Evolutionary conservation across 1,140 invertebrate species (phyloP).

Genomic region (Rhopalosiphum padi): DNA sequence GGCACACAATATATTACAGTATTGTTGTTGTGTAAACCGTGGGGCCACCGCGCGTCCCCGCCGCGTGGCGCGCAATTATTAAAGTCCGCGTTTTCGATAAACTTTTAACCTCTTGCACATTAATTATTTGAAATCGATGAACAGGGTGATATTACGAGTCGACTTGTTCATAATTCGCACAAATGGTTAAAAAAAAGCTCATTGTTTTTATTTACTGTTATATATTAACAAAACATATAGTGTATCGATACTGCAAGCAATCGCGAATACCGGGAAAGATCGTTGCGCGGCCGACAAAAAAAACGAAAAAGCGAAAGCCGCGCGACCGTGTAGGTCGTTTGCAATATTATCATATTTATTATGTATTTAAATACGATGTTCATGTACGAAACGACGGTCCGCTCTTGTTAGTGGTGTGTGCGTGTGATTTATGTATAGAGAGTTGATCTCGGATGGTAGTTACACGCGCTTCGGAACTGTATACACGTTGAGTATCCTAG

Average conservation of each 20-base stretch:
- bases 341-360: not conserved
- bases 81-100: conserved; percentile 8
- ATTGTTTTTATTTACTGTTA: not conserved
- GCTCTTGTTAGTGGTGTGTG: not conserved
- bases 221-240: not conserved
- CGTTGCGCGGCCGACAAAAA: not conserved
- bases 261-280: not conserved
- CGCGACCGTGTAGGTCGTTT: not conserved
- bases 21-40: not conserved
- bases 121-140: not conserved
- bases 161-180: not conserved
- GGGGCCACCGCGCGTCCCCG: not conserved
- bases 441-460: not conserved
- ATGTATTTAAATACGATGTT: not conserved
- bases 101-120: conserved; percentile 5
- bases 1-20: not conserved
- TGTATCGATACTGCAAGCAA: not conserved
- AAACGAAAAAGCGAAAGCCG: not conserved
- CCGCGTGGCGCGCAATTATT: not conserved
- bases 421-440: not conserved
- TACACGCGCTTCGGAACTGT: not conserved
- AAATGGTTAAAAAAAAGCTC: not conserved
- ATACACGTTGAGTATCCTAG: not conserved
- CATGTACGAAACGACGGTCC: not conserved
- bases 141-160: not conserved